Evolutionary conservation across 2,888 invertebrate genomes (phyloP).

Genomic region (Athalia rosae): DNA sequence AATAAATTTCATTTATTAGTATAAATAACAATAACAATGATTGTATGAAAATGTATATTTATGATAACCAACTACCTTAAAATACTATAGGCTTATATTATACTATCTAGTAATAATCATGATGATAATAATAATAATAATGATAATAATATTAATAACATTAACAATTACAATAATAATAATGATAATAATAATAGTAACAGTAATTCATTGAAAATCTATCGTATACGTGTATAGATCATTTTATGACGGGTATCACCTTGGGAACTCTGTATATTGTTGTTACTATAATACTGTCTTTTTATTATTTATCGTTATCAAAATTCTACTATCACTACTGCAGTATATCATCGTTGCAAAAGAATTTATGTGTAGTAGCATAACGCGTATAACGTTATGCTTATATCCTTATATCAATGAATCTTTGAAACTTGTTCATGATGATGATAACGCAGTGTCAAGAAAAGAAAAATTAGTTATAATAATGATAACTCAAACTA

Average conservation of each 20-base stretch:
- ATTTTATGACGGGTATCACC: conserved; percentile 43
- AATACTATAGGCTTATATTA: too few species aligned
- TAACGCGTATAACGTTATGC: background rate
- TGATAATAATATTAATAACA: too few species aligned
- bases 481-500: background rate
- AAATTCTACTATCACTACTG: too few species aligned
- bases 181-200: too few species aligned
- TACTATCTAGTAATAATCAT: too few species aligned
- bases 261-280: conserved; percentile 38
- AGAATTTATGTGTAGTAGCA: background rate
- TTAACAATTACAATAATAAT: too few species aligned
- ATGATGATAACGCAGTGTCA: conserved; percentile 4
- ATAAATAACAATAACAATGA: background rate
- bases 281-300: conserved; percentile 22
- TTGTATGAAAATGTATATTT: conserved; percentile 4
- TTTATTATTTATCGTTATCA: conserved; percentile 10
- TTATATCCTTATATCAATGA: conserved; percentile 5
- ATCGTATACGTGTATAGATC: conserved; percentile 20
- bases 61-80: conserved; percentile 6
- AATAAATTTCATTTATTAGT: background rate
- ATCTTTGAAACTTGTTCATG: conserved; percentile 5
- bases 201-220: too few species aligned
- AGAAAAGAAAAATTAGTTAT: background rate
- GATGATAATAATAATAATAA: too few species aligned
- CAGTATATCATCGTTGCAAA: conserved; percentile 26